phyloP scores from a whole-genome alignment of 2,113 vertebrate genomes.

The Micromys minutus region DNA sequence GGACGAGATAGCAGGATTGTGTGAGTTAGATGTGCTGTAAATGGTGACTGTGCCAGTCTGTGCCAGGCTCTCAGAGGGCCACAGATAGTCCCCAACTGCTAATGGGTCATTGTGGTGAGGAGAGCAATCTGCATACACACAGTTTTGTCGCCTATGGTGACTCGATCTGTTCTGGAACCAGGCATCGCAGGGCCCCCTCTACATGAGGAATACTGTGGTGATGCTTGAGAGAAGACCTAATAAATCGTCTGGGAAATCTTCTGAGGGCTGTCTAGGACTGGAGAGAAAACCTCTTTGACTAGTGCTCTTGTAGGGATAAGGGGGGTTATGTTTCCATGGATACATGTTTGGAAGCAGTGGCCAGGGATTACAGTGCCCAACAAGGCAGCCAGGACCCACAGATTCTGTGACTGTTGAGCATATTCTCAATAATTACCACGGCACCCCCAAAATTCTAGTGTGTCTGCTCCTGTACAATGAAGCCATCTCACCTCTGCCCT shows the following conservation, averaged over 20 bases:
- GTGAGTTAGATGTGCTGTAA: rapidly evolving
- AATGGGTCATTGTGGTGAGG: background rate
- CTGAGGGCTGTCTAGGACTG: no score
- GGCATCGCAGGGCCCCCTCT: rapidly evolving
- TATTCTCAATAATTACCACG: background rate
- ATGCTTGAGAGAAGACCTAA: background rate
- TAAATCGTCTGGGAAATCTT: background rate
- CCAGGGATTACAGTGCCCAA: background rate
- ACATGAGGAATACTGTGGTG: rapidly evolving
- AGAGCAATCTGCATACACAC: rapidly evolving
- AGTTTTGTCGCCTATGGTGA: background rate
- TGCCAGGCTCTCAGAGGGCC: background rate
- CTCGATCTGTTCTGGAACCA: background rate
- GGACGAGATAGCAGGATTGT: background rate
- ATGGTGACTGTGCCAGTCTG: background rate
- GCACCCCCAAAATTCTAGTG: background rate
- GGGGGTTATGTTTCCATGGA: background rate
- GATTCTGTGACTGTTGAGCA: background rate
- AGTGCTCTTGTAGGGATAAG: no score
- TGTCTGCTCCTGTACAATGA: background rate
- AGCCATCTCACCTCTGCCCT: background rate
- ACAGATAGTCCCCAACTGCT: background rate
- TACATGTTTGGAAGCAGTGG: background rate
- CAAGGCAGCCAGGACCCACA: no score
- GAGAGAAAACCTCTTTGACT: no score